phyloP scores from a whole-genome alignment of 2,113 vertebrate species.

The Edolisoma coerulescens region DNA sequence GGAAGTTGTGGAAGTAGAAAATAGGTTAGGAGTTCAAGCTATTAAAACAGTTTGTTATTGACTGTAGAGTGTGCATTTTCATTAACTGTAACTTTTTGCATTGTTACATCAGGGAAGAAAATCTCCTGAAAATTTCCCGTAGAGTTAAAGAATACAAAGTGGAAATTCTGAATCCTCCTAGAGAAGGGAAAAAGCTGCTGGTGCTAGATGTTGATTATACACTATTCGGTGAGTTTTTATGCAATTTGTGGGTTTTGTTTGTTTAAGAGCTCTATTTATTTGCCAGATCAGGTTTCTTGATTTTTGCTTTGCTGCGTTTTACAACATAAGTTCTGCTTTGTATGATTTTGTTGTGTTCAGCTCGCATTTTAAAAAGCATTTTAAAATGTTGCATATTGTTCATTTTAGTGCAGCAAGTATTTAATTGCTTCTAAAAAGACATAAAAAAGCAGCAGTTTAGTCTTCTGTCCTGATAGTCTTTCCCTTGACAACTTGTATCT shows the following conservation, averaged over 20 bases:
- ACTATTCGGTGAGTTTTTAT: constrained; percentile 87
- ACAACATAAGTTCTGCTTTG: not conserved
- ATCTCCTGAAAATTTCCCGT: constrained; percentile 94
- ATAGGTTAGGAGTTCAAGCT: constrained; percentile 77
- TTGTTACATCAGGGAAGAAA: constrained; percentile 86
- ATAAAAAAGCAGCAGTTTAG: not conserved
- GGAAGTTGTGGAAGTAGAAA: constrained; percentile 97
- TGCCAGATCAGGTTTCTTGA: not conserved
- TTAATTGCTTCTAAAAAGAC: not conserved
- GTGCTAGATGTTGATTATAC: constrained; percentile 98
- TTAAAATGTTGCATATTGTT: not conserved
- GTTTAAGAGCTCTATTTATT: not conserved
- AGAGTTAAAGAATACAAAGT: constrained; percentile 97
- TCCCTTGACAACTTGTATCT: not conserved
- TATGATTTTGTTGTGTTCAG: not conserved
- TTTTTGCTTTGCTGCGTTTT: not conserved
- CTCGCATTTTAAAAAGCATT: not conserved
- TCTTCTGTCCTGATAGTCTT: not conserved
- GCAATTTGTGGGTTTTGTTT: not conserved
- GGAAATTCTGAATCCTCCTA: constrained; percentile 91
- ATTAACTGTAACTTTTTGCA: constrained; percentile 26
- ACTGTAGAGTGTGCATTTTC: not conserved
- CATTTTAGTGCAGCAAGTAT: not conserved
- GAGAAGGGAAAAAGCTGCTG: constrained; percentile 93
- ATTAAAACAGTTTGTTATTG: not conserved